A percentile compares a stretch with the other conserved stretches of the same genome.
These are phyloP conservation scores for Drosophila littoralis DNA, from an alignment of 1,140 invertebrate genomes.

Conservation along the genomic window DNA sequence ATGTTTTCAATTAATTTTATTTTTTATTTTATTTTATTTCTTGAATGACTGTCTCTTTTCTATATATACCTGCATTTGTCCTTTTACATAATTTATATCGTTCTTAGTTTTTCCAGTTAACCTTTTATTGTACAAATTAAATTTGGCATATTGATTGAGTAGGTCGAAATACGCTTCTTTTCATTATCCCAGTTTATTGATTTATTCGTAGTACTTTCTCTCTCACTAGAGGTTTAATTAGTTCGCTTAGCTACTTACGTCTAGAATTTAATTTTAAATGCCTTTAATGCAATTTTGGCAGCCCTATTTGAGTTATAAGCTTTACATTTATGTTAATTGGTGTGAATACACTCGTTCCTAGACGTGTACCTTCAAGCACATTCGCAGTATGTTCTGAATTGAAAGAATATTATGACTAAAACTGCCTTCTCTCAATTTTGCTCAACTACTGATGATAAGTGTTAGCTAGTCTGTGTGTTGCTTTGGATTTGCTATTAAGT, in stretches of 20 bases:
- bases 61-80: conserved; percentile 77
- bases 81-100: conserved; percentile 54
- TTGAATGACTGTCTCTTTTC: conserved; percentile 42
- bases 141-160: conserved; percentile 56
- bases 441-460: too few species aligned
- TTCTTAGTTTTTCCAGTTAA: conserved; percentile 32
- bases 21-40: conserved; percentile 1
- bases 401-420: too few species aligned
- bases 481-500: not conserved
- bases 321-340: conserved; percentile 58
- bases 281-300: conserved; percentile 74
- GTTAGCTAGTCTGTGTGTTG: too few species aligned
- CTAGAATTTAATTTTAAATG: conserved; percentile 60
- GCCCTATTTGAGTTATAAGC: conserved; percentile 70
- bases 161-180: conserved; percentile 32
- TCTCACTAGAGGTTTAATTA: conserved; percentile 46
- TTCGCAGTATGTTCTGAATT: too few species aligned
- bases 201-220: conserved; percentile 10
- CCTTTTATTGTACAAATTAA: conserved; percentile 48
- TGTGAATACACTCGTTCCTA: not conserved
- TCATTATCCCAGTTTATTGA: conserved; percentile 11
- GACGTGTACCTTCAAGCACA: conserved; percentile 1
- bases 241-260: conserved; percentile 74
- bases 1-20: conserved; percentile 25
- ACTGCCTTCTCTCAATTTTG: too few species aligned